Conservation (phyloP, 2,113 vertebrate genomes). For the Brevimyrus niger region DNA sequence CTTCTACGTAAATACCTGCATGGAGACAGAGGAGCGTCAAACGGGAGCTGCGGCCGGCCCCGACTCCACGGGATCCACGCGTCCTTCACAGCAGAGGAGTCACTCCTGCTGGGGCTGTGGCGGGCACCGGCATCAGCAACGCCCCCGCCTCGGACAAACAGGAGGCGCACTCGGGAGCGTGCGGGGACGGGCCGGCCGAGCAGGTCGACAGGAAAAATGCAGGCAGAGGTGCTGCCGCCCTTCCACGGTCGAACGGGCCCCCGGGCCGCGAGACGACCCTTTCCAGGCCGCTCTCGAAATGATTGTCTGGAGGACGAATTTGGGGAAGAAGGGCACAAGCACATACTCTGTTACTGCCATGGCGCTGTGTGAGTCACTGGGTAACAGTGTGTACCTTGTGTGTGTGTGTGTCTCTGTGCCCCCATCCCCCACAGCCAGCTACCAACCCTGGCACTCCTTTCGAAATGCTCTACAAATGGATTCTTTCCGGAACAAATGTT, state of each 20-base stretch:
- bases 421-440: not conserved
- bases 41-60: not conserved
- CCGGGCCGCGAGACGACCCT: not conserved
- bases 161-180: not conserved
- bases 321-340: not conserved
- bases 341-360: not conserved
- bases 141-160: not conserved
- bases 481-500: constrained; percentile 3
- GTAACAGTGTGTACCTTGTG: not conserved
- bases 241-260: not conserved
- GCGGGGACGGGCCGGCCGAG: not conserved
- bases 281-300: not conserved
- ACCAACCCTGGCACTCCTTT: not conserved
- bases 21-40: not conserved
- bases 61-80: not conserved
- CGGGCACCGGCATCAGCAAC: not conserved
- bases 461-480: not conserved
- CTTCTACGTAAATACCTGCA: constrained; percentile 90
- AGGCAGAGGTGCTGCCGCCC: not conserved
- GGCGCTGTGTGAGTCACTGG: not conserved
- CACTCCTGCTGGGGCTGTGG: not conserved
- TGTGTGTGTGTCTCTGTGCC: not conserved
- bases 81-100: not conserved
- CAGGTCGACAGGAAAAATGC: not conserved
- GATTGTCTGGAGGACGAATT: constrained; percentile 1